Evolutionary conservation across 2,797 vertebrate species (phyloP), one percentile per base, ranked within the genome.

Genomic region (Furcifer pardalis): DNA sequence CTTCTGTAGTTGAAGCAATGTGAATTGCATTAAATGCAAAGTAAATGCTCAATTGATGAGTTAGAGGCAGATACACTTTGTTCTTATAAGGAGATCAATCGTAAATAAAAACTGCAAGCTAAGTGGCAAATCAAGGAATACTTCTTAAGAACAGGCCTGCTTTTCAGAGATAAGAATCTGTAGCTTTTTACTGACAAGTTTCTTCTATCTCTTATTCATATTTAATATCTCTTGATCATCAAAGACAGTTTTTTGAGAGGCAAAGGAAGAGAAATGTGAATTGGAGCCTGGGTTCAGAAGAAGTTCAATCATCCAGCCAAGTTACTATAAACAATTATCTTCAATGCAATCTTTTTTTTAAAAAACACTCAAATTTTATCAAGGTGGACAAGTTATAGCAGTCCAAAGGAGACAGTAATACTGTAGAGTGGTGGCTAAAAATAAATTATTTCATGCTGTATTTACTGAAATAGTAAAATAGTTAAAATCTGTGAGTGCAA

Each of bases 121-220:
- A 84, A 84, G 75, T 77, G 82, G 35, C 63, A 69, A 84, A 69
- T 84, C 37, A 77, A 60, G 74, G 37, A 84, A 23, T 84, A 77
- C 37, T 59, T 77, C 82, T 84, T 68, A 59, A 59, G 74, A 84
- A 56, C 73, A 77, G 7, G 62, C 35, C 27, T 76, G 62, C 35
- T 44, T 77, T 77, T 69, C 63, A 35, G 65, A 84, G 30, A 71
- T n/a, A 60, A 71, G 65, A 77, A 71, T 71, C 65, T 15, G 63
- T 77, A 76, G 32, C 27, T 69, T 69, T 77, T 77, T 77, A 77
- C 74, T 60, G 80, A 88, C 35, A 91, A 77, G 77, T 71, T 9
- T 44, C 69, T 75, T 40, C 30, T 79, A 32, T 35, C 65, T 89
- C 7, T 68, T 83, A 83, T 76, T 88, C 74, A 83, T 83, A 83